Evolutionary conservation across 2,888 invertebrate species (phyloP), one percentile per base, ranked within the genome.

Genomic region (Coremacera marginata): DNA sequence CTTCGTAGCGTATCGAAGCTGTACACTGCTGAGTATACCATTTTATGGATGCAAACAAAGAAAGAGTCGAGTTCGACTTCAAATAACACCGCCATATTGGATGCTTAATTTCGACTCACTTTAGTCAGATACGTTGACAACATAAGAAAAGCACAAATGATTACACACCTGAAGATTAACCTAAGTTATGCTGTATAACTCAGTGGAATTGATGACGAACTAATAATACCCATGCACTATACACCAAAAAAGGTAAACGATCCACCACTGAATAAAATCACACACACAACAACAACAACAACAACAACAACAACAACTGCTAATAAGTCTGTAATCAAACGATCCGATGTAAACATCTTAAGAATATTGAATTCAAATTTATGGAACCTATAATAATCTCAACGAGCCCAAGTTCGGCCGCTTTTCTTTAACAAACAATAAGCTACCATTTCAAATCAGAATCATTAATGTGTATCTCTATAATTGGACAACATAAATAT

Each of bases 111-210:
- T 84, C 83, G 85, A 84, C 82, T 83, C 85, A 85, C 84, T 84
- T 86, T 84, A 86, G 84, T 85, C 86, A 84, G 86, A 84, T 86
- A 86, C 87, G 89, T 88, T 89, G 88, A 88, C 89, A 88, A 89
- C 85, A 83, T 80, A 86, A 85, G 86, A 87, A 88, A 87, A 85
- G 85, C 84, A 84, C 84, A 84, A 83, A 85, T 84, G 84, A 86
- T 84, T 82, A 84, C 83, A 83, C 84, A 85, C 83, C 83, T 84
- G 84, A 86, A 86, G 87, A 88, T 88, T 88, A 89, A 86, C 79
- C 77, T 79, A 78, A 80, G 80, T 80, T 81, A 80, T 80, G 79
- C 78, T 78, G 80, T 79, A 79, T 80, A 81, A 81, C 80, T 81
- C 78, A 79, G 80, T 78, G 79, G 79, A 80, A 81, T 80, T 78